These are phyloP conservation scores for Aspiorhynchus laticeps DNA, from an alignment of 2,113 vertebrate species.

Conservation along the genomic window DNA sequence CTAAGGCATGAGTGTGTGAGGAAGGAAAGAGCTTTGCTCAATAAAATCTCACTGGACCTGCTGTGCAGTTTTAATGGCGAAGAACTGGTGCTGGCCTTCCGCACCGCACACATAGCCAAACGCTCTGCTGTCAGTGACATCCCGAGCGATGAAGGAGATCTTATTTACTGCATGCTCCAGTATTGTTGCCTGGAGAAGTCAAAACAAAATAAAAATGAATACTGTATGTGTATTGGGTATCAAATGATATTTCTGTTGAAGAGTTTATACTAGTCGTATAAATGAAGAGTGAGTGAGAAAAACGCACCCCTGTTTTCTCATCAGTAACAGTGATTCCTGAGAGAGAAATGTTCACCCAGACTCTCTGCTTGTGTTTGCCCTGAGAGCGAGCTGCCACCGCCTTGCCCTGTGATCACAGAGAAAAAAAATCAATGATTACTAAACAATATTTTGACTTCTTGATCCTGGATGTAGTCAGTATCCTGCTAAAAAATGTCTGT, in stretches of 20 bases:
- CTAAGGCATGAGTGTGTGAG: not conserved
- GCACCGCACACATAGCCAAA: slow-evolving; percentile 96
- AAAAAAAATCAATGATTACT: not conserved
- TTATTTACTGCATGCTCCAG: slow-evolving; percentile 94
- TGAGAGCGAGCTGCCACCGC: slow-evolving; percentile 68
- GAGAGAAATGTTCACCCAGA: slow-evolving; percentile 76
- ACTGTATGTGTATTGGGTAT: not conserved
- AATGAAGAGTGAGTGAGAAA: not conserved
- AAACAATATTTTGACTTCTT: not conserved
- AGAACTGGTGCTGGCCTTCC: slow-evolving; percentile 97
- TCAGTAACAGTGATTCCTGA: slow-evolving; percentile 72
- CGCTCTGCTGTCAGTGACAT: slow-evolving; percentile 94
- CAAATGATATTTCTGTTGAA: not conserved
- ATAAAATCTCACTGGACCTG: slow-evolving; percentile 77
- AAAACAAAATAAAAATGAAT: not conserved
- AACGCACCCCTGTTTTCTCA: slow-evolving; percentile 73
- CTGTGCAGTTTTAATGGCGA: slow-evolving; percentile 95
- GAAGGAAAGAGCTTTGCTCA: slow-evolving; percentile 1
- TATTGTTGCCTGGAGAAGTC: slow-evolving; percentile 85
- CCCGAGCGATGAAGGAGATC: slow-evolving; percentile 97
- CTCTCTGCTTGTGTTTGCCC: slow-evolving; percentile 76
- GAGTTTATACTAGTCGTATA: not conserved
- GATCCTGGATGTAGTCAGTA: not conserved
- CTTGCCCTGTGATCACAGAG: slow-evolving; percentile 63
- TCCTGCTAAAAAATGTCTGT: not conserved